phyloP scores from a whole-genome alignment of 2,797 vertebrate genomes.

The Ctenopoma kingsleyae region DNA sequence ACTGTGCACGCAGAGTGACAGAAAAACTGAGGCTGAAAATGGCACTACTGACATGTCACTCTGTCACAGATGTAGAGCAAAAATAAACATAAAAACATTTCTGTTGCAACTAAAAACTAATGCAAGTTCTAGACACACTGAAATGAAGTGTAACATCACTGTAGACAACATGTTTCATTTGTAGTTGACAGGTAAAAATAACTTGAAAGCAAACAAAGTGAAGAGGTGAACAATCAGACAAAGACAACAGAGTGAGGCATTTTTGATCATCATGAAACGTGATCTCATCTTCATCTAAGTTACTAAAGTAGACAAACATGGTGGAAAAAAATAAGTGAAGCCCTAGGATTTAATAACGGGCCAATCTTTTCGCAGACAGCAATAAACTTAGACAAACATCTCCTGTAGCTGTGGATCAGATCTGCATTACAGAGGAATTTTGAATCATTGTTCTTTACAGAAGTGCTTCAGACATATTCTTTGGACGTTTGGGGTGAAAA shows the following conservation, averaged over 20 bases:
- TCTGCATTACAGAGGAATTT: too few relatives aligned
- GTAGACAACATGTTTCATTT: background rate
- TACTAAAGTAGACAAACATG: too few relatives aligned
- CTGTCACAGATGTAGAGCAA: background rate
- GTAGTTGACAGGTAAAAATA: background rate
- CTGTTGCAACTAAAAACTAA: background rate
- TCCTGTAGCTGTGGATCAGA: too few relatives aligned
- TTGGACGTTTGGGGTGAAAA: too few relatives aligned
- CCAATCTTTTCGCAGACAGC: too few relatives aligned
- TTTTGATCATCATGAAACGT: too few relatives aligned
- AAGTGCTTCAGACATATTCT: too few relatives aligned
- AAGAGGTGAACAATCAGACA: background rate
- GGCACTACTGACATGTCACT: background rate
- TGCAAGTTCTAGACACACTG: background rate
- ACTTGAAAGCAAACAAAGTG: background rate
- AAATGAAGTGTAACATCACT: background rate
- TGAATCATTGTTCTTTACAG: too few relatives aligned
- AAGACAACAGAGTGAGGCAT: background rate
- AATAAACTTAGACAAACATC: too few relatives aligned
- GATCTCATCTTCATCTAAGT: background rate
- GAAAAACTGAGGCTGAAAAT: conserved; percentile 14
- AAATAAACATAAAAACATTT: background rate
- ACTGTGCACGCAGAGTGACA: conserved; percentile 30
- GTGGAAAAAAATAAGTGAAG: too few relatives aligned
- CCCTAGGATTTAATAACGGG: too few relatives aligned